Conservation (phyloP, 2,888 invertebrate species). For the Patella pellucida region DNA sequence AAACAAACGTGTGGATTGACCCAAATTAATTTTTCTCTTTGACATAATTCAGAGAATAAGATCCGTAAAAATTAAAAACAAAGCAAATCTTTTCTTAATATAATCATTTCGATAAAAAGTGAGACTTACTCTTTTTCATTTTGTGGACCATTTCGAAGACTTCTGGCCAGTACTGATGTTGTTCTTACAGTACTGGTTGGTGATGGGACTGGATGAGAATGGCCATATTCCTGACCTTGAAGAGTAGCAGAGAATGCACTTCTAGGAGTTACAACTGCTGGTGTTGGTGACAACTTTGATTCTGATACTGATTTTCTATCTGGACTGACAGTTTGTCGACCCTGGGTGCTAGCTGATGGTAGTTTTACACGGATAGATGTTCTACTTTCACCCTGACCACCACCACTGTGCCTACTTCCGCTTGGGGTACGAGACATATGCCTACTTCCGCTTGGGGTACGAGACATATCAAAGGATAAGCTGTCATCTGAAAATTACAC, state of each 20-base stretch:
- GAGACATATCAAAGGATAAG: not conserved
- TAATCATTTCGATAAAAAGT: not conserved
- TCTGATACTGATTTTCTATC: conserved; percentile 30
- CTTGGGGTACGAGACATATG: conserved; percentile 7
- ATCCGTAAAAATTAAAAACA: no score
- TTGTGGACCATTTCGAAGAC: conserved; percentile 27
- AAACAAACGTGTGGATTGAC: no score
- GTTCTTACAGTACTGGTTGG: conserved; percentile 20
- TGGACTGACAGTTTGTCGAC: conserved; percentile 34
- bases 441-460: conserved; percentile 1
- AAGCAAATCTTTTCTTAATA: no score
- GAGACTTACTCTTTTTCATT: conserved; percentile 32
- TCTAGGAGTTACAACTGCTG: conserved; percentile 20
- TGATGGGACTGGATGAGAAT: conserved; percentile 31
- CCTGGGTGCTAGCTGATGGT: conserved; percentile 48
- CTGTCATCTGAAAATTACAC: no score
- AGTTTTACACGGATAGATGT: conserved; percentile 63
- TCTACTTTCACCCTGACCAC: conserved; percentile 40
- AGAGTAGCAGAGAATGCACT: conserved; percentile 40
- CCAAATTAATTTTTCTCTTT: no score
- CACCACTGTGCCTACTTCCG: not conserved
- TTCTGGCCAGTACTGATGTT: conserved; percentile 14
- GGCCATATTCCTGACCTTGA: conserved; percentile 44
- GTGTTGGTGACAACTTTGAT: conserved; percentile 10
- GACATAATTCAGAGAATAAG: no score